Evolutionary conservation across 2,113 vertebrate genomes (phyloP), one percentile per base, ranked within the genome.

Genomic region (Strix uralensis): DNA sequence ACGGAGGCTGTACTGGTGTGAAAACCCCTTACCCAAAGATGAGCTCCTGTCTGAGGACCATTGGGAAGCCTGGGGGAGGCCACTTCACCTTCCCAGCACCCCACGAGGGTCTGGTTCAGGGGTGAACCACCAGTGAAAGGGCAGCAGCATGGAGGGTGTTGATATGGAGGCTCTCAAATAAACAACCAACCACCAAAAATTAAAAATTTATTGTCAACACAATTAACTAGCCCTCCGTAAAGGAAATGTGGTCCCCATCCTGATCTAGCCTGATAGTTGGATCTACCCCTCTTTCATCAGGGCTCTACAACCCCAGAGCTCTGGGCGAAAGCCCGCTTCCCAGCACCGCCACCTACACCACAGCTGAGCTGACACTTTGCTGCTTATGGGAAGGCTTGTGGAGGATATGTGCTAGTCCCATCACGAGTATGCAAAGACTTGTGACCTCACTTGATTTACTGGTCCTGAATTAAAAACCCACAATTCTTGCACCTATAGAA

Each of bases 1-100:
- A 0, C 0, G 4, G 34, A 2, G 38, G 23, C 14, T 73, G 2
- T 2, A 4, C 8, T 0, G 0, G 2, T 4, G 13, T 20, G 44
- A 71, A 61, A 44, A 29, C 1, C 11, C 38, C 30, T 54, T 14
- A 3, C 2, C 0, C 0, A 1, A 6, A 7, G 38, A n/a, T 3
- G 26, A 29, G 21, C 19, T 72, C 26, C 86, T n/a, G 13, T 2
- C 38, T 5, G 7, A 10, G 62, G n/a, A 17, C 25, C 1, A 1
- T 8, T 20, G 32, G n/a, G n/a, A 9, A 22, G 18, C 38, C 61
- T 17, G 59, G 11, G 18, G 5, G 27, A 40, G 79, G 10, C 18
- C 26, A 7, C 7, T 7, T 34, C 1, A 2, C 32, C 32, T 36
- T 11, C 16, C 16, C 52, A 51, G 58, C 15, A 7, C 4, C 7